Conservation (phyloP, 2,888 invertebrate species). For the Lottia gigantea region DNA sequence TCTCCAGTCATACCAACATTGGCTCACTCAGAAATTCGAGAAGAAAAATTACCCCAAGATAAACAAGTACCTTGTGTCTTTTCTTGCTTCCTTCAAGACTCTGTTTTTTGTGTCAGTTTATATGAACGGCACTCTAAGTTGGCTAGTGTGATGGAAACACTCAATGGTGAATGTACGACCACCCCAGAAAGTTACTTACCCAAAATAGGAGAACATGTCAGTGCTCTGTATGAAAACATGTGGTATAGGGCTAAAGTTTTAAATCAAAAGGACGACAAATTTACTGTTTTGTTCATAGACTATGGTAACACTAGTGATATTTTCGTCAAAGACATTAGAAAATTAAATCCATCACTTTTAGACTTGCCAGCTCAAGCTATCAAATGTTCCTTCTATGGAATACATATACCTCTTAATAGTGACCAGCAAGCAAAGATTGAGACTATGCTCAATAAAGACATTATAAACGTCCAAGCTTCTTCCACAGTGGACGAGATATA, state of each 20-base stretch:
- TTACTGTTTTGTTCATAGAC: slow-evolving; percentile 49
- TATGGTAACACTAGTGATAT: slow-evolving; percentile 55
- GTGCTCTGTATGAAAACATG: slow-evolving; percentile 35
- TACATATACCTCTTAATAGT: slow-evolving; percentile 24
- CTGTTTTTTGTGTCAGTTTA: too few relatives aligned
- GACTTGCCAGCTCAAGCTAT: slow-evolving; percentile 47
- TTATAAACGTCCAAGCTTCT: slow-evolving; percentile 24
- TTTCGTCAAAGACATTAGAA: slow-evolving; percentile 32
- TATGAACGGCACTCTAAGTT: too few relatives aligned
- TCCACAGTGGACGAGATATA: slow-evolving; percentile 20
- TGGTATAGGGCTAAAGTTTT: slow-evolving; percentile 54
- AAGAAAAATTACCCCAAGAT: too few relatives aligned
- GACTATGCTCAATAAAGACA: slow-evolving; percentile 29
- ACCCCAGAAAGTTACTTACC: slow-evolving; percentile 24
- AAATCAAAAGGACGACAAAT: slow-evolving; percentile 22
- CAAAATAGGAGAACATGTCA: slow-evolving; percentile 44
- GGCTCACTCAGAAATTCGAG: too few relatives aligned
- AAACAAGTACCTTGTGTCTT: too few relatives aligned
- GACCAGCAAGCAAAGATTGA: slow-evolving; percentile 26
- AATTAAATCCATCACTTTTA: slow-evolving; percentile 27
- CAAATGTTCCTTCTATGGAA: slow-evolving; percentile 37
- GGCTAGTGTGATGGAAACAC: too few relatives aligned
- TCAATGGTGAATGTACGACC: not conserved
- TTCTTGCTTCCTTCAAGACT: too few relatives aligned
- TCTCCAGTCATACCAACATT: not conserved